Percentiles rank a stretch among this genome's conserved stretches.
These are phyloP conservation scores for Parnassius apollo DNA, from an alignment of 2,888 invertebrate species.

Conservation along the genomic window DNA sequence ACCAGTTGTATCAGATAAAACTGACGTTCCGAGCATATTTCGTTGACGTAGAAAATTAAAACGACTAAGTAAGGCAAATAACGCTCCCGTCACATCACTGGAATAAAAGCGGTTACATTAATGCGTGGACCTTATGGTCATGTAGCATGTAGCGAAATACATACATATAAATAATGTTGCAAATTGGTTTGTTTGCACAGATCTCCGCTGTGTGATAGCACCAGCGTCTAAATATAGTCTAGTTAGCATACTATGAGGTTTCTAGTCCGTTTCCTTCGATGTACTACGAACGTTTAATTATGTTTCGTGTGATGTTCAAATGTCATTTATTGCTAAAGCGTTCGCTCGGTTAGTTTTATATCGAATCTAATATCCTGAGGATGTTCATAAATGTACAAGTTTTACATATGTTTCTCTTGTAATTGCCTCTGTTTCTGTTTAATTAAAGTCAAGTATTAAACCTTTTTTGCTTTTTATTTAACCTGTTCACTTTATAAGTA, in stretches of 20 bases:
- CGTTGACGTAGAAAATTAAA: conserved; percentile 21
- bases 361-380: conserved; percentile 4
- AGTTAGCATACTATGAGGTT: conserved; percentile 43
- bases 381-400: conserved; percentile 7
- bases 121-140: conserved; percentile 47
- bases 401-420: conserved; percentile 21
- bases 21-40: conserved; percentile 16
- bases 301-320: conserved; percentile 18
- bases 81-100: conserved; percentile 32
- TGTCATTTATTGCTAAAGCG: conserved; percentile 19
- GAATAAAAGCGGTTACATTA: conserved; percentile 39
- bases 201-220: conserved; percentile 44
- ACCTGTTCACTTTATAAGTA: neutral
- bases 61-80: conserved; percentile 13
- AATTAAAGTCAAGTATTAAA: neutral
- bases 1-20: conserved; percentile 8
- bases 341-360: conserved; percentile 6
- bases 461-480: neutral
- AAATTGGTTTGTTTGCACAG: conserved; percentile 63
- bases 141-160: conserved; percentile 24
- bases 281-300: conserved; percentile 15
- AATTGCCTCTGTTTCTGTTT: conserved; percentile 13
- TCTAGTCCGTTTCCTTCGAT: conserved; percentile 26
- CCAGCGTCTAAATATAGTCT: conserved; percentile 49
- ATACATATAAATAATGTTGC: conserved; percentile 52